Evolutionary conservation across 2,113 vertebrate species (phyloP).

Genomic region (Cyprinodon brontotheroides): DNA sequence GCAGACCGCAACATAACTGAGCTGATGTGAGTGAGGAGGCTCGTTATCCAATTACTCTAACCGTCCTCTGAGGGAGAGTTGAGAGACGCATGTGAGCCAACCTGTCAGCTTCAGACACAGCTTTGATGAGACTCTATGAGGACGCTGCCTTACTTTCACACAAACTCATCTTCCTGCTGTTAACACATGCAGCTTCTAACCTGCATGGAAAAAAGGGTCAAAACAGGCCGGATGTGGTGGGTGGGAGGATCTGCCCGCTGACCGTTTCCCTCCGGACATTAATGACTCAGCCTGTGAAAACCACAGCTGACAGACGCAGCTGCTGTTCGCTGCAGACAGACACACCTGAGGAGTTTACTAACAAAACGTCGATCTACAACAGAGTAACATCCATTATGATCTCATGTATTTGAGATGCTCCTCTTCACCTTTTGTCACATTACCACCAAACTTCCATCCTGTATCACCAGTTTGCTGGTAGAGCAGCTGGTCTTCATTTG

Average conservation of each 20-base stretch:
- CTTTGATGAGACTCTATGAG: neutral
- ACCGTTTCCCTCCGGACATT: slow-evolving; percentile 22
- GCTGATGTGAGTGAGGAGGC: slow-evolving; percentile 65
- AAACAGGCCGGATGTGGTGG: slow-evolving; percentile 29
- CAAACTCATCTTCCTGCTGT: slow-evolving; percentile 15
- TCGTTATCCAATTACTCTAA: slow-evolving; percentile 69
- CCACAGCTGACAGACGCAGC: slow-evolving; percentile 8
- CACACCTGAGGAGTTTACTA: slow-evolving; percentile 9
- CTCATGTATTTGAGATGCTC: too few species aligned
- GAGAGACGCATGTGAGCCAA: slow-evolving; percentile 67
- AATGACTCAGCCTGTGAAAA: slow-evolving; percentile 60
- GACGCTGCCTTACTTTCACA: slow-evolving; percentile 12
- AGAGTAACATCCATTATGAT: neutral
- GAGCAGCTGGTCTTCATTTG: neutral
- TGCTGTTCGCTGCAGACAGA: slow-evolving; percentile 11
- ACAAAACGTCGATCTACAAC: neutral
- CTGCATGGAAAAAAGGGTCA: slow-evolving; percentile 7
- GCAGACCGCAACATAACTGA: slow-evolving; percentile 62
- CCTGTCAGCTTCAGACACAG: slow-evolving; percentile 51
- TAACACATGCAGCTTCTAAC: slow-evolving; percentile 5
- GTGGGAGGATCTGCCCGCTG: slow-evolving; percentile 19
- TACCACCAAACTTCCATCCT: neutral
- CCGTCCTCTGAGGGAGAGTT: slow-evolving; percentile 57
- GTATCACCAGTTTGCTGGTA: neutral
- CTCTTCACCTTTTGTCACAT: neutral